A percentile compares a stretch with the other conserved stretches of the same genome.
These are phyloP conservation scores for Ammospiza maritima DNA, from an alignment of 2,797 vertebrate species.

Conservation along the genomic window DNA sequence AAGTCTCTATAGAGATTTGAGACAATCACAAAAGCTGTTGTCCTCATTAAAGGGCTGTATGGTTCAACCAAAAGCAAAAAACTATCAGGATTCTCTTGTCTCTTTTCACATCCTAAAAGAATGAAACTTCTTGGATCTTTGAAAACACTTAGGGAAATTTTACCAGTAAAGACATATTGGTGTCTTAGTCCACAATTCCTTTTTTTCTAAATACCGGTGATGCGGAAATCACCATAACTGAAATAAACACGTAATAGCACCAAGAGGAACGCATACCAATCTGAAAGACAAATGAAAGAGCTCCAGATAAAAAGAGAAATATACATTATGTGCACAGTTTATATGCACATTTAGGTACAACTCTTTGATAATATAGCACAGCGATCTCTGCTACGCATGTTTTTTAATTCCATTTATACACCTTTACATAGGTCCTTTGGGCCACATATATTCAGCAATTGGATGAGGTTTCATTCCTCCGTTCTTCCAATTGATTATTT, in stretches of 20 bases:
- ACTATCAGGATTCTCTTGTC: not conserved
- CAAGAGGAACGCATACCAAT: not conserved
- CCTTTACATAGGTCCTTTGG: not conserved
- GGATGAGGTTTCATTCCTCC: not conserved
- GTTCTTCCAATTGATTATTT: not conserved
- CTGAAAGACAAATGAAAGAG: not conserved
- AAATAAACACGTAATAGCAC: not conserved
- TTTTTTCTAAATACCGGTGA: not conserved
- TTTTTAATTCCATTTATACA: not conserved
- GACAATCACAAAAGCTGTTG: slow-evolving; percentile 9
- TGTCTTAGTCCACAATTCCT: not conserved
- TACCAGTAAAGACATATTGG: not conserved
- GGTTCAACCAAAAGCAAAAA: not conserved
- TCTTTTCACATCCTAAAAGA: not conserved
- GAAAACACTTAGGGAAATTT: not conserved
- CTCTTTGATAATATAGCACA: not conserved
- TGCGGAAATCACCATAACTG: not conserved
- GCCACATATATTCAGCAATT: not conserved
- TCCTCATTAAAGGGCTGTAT: not conserved
- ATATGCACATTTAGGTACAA: not conserved
- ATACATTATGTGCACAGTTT: not conserved
- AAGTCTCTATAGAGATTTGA: not conserved
- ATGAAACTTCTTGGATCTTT: not conserved
- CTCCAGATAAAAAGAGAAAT: not conserved
- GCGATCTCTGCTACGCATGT: not conserved